Percentiles rank a stretch among this genome's conserved stretches.
These are phyloP conservation scores for Littorina saxatilis DNA, from an alignment of 1,140 invertebrate genomes.

Conservation along the genomic window DNA sequence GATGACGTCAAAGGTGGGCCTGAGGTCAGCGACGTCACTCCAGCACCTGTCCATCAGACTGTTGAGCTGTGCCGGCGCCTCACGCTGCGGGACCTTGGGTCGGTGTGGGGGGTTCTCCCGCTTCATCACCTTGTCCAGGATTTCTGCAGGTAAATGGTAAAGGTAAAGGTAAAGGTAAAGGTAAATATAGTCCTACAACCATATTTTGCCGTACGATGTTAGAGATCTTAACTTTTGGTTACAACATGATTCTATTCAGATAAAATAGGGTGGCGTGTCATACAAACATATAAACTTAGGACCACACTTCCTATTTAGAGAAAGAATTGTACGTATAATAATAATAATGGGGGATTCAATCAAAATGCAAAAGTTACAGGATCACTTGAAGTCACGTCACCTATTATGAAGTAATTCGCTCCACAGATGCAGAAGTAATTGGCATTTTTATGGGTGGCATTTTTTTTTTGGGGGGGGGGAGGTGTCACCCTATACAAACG, in stretches of 20 bases:
- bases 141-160: constrained; percentile 39
- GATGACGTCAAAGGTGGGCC: constrained; percentile 77
- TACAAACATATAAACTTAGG: background rate
- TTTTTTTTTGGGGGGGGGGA: no score
- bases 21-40: constrained; percentile 45
- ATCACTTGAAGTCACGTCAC: no score
- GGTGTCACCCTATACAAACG: no score
- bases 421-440: no score
- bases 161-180: no score
- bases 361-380: no score
- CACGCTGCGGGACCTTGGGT: constrained; percentile 30
- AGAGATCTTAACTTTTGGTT: background rate
- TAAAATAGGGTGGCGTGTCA: background rate
- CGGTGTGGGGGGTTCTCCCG: constrained; percentile 44
- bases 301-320: background rate
- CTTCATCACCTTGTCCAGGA: constrained; percentile 39
- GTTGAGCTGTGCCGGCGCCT: background rate
- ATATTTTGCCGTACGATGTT: no score
- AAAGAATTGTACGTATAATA: background rate
- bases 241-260: background rate
- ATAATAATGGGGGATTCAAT: background rate
- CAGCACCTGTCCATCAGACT: constrained; percentile 52
- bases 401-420: no score
- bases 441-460: no score
- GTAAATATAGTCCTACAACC: background rate